Evolutionary conservation across 2,797 vertebrate species (phyloP).

Genomic region (Lemur catta): DNA sequence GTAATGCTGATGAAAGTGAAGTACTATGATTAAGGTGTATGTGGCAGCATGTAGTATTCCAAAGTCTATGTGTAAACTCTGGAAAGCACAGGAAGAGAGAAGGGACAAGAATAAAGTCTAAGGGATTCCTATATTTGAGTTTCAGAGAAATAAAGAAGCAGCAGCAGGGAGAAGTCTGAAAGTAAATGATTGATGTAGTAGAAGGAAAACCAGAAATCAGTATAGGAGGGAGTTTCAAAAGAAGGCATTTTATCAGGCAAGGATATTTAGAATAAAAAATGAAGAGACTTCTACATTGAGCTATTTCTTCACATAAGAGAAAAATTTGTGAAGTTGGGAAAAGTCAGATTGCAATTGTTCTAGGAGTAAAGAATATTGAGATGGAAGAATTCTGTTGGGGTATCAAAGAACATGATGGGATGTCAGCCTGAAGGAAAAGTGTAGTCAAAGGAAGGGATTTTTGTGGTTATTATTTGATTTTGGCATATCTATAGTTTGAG

Average conservation of each 20-base stretch:
- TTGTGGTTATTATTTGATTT: background rate
- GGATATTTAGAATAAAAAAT: background rate
- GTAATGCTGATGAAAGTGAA: background rate
- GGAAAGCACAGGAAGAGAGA: background rate
- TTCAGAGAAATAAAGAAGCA: background rate
- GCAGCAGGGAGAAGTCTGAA: background rate
- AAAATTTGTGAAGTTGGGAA: background rate
- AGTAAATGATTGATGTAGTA: background rate
- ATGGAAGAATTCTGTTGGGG: background rate
- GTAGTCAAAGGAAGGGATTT: background rate
- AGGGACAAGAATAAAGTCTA: background rate
- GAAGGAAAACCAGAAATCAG: background rate
- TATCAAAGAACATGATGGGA: background rate
- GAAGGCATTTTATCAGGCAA: background rate
- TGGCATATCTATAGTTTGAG: background rate
- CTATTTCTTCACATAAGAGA: background rate
- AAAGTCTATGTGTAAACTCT: background rate
- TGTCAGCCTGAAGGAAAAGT: background rate
- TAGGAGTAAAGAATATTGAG: background rate
- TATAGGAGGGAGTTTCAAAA: background rate
- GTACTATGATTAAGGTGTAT: background rate
- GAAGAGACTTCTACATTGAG: background rate
- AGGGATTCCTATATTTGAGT: background rate
- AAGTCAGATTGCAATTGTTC: background rate
- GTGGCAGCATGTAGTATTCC: background rate